These are phyloP conservation scores for Ylistrum balloti DNA, from an alignment of 1,140 invertebrate species.

Conservation along the genomic window DNA sequence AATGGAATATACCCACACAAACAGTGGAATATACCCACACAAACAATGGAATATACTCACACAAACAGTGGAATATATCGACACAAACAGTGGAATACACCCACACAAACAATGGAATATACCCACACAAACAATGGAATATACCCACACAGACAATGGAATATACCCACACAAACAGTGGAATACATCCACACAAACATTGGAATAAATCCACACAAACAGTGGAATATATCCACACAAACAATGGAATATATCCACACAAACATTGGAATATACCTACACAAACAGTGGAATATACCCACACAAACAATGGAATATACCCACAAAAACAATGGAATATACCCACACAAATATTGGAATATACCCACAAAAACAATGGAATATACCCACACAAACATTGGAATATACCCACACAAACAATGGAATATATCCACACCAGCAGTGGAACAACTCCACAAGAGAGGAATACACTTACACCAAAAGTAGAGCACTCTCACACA, in stretches of 20 bases:
- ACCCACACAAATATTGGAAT: not conserved
- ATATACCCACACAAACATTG: too few species aligned
- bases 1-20: not conserved
- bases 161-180: not conserved
- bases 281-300: not conserved
- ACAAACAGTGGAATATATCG: not conserved
- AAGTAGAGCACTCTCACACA: too few species aligned
- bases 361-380: too few species aligned
- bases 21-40: not conserved
- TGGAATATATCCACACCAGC: too few species aligned
- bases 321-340: not conserved
- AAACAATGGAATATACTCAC: not conserved
- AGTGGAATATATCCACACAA: not conserved
- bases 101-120: not conserved
- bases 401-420: too few species aligned
- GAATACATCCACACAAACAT: constrained; percentile 1
- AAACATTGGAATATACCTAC: not conserved
- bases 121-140: not conserved
- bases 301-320: not conserved
- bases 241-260: not conserved
- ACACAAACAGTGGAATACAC: not conserved
- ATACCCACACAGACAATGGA: not conserved
- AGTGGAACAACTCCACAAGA: too few species aligned
- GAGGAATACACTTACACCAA: too few species aligned
- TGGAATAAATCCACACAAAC: not conserved